phyloP scores from a whole-genome alignment of 2,888 invertebrate genomes.

The Microctonus hyperodae region DNA sequence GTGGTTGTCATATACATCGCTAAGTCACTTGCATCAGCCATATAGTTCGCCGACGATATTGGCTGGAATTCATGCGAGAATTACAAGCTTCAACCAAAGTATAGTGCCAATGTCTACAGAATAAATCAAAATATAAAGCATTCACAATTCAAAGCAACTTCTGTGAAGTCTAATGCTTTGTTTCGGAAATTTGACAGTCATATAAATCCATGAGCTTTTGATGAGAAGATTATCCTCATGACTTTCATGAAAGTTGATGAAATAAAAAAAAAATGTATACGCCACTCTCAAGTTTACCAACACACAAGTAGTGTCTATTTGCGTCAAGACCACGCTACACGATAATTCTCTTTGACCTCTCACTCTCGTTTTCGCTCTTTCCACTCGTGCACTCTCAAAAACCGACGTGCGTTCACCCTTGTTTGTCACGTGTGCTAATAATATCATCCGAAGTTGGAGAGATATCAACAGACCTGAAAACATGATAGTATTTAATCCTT shows the following conservation, averaged over 20 bases:
- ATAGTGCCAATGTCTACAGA: background rate
- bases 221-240: background rate
- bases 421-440: conserved; percentile 49
- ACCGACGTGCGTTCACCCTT: conserved; percentile 58
- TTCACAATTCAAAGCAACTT: background rate
- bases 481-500: conserved; percentile 18
- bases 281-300: conserved; percentile 32
- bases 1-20: background rate
- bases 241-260: background rate
- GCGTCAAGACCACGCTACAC: conserved; percentile 23
- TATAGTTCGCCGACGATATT: background rate
- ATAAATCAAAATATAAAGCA: background rate
- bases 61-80: background rate
- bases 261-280: background rate
- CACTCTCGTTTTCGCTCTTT: background rate
- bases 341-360: conserved; percentile 16
- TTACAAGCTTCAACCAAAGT: background rate
- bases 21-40: background rate
- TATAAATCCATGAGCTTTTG: background rate
- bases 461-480: conserved; percentile 34
- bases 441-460: conserved; percentile 44
- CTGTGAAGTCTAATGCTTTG: background rate
- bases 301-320: conserved; percentile 28
- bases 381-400: conserved; percentile 19
- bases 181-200: background rate